Evolutionary conservation across 2,797 vertebrate species (phyloP).

Genomic region (Dromococcyx pavoninus): DNA sequence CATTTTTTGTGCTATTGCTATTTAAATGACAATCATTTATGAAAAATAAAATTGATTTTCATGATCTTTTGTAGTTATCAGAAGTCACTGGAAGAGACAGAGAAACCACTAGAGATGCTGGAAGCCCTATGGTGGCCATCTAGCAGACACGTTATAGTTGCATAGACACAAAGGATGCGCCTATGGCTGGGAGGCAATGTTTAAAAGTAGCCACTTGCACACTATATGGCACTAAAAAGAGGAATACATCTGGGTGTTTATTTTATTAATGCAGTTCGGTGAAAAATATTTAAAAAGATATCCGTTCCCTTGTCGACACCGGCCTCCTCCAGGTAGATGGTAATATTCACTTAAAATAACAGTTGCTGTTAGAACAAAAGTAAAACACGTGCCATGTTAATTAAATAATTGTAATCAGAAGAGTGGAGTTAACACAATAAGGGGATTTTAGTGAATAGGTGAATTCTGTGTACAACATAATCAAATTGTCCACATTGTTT

Average conservation of each 20-base stretch:
- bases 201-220: neutral
- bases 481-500: conserved; percentile 67
- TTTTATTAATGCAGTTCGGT: neutral
- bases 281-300: neutral
- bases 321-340: conserved; percentile 44
- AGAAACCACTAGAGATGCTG: neutral
- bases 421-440: conserved; percentile 64
- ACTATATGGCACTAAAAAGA: neutral
- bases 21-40: neutral
- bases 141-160: neutral
- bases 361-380: conserved; percentile 45
- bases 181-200: neutral
- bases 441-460: conserved; percentile 66
- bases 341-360: conserved; percentile 56
- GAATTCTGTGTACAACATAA: conserved; percentile 70
- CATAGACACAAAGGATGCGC: neutral
- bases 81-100: neutral
- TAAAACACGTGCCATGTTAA: conserved; percentile 63
- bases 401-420: conserved; percentile 73
- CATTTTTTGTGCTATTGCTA: neutral
- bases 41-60: neutral
- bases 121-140: neutral
- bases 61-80: neutral
- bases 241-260: neutral
- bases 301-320: conserved; percentile 34